phyloP scores from a whole-genome alignment of 2,113 vertebrate genomes.

The Sylvilagus bachmani region DNA sequence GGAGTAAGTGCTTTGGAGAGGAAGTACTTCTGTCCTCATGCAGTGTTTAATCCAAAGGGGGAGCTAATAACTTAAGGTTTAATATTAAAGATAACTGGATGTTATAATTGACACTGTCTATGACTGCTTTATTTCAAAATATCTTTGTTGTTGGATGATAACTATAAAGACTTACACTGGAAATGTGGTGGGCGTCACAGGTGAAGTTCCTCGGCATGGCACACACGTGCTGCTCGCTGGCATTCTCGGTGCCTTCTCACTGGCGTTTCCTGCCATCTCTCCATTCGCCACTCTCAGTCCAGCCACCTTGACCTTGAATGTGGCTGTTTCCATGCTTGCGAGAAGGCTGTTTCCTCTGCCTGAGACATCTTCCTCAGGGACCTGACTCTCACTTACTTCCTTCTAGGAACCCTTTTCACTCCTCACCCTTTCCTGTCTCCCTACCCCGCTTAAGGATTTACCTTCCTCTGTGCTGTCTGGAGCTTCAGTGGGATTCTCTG shows the following conservation, averaged over 20 bases:
- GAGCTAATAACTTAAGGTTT: neutral
- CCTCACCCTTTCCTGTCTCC: neutral
- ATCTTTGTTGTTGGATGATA: neutral
- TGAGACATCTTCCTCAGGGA: neutral
- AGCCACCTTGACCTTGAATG: neutral
- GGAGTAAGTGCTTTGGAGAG: neutral
- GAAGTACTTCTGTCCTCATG: constrained; percentile 41
- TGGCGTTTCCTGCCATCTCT: neutral
- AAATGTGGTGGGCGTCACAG: neutral
- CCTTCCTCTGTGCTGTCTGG: neutral
- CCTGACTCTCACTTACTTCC: too few species aligned
- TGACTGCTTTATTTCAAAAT: constrained; percentile 38
- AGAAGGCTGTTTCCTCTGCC: neutral
- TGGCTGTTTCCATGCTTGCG: neutral
- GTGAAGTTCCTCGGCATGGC: neutral
- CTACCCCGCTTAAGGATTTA: neutral
- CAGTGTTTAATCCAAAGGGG: constrained; percentile 33
- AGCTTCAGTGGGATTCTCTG: neutral
- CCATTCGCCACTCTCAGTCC: neutral
- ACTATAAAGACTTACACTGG: neutral
- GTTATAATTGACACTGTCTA: neutral
- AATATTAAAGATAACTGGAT: neutral
- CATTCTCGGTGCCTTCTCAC: neutral
- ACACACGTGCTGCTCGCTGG: neutral
- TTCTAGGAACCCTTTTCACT: neutral